Conservation (phyloP, 2,888 invertebrate species). For the Harpalus rubripes region DNA sequence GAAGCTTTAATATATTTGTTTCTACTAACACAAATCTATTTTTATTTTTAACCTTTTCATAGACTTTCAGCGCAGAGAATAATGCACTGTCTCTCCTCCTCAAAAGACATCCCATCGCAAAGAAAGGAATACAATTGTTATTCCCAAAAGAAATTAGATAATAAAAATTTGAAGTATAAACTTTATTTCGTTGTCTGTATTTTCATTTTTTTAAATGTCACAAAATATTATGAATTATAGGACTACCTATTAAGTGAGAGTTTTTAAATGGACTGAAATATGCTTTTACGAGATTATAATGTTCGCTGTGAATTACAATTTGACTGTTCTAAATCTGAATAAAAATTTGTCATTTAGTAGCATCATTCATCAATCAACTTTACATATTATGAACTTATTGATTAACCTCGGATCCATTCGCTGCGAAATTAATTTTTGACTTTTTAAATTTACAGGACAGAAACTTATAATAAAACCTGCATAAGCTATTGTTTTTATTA, state of each 20-base stretch:
- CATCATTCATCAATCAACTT: background rate
- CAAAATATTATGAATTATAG: background rate
- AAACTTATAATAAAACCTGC: too few relatives aligned
- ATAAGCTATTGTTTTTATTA: too few relatives aligned
- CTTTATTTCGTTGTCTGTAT: too few relatives aligned
- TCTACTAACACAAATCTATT: slow-evolving; percentile 29
- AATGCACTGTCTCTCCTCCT: background rate
- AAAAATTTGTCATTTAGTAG: slow-evolving; percentile 3
- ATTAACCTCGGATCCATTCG: background rate
- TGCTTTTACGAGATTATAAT: background rate
- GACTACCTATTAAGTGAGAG: background rate
- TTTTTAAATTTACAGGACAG: too few relatives aligned
- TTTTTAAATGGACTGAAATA: background rate
- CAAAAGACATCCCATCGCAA: background rate
- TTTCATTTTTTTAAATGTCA: background rate
- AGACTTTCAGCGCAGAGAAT: background rate
- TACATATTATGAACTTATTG: background rate
- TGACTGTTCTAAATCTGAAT: background rate
- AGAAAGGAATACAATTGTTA: background rate
- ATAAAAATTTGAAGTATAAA: background rate
- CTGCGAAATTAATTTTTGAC: too few relatives aligned
- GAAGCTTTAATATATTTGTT: slow-evolving; percentile 41
- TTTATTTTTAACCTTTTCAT: slow-evolving; percentile 20
- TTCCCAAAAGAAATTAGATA: background rate
- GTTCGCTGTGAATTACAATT: background rate